Percentiles rank a stretch among this genome's conserved stretches.
Evolutionary conservation across 2,888 invertebrate genomes (phyloP).

Genomic region (Catocala fraxini): DNA sequence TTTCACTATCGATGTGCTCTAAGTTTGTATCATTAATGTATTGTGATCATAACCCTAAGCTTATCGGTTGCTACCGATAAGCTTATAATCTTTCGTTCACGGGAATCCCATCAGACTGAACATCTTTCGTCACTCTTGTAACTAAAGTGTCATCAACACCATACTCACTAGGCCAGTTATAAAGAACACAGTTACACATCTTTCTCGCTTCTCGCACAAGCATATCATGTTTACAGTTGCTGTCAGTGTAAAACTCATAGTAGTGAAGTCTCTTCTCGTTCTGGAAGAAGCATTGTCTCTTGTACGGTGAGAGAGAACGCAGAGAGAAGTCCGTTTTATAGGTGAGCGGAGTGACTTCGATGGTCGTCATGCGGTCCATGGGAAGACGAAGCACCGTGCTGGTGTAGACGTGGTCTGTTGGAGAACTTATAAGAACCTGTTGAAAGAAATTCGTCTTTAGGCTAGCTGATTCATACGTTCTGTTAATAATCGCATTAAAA

Average conservation of each 20-base stretch:
- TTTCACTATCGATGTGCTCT: too few species aligned
- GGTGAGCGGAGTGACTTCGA: constrained; percentile 78
- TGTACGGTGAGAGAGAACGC: constrained; percentile 65
- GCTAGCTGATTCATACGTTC: too few species aligned
- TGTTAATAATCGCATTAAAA: too few species aligned
- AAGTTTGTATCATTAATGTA: too few species aligned
- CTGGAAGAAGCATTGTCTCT: constrained; percentile 81
- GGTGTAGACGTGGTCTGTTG: constrained; percentile 79
- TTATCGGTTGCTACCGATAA: too few species aligned
- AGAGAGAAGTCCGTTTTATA: constrained; percentile 76
- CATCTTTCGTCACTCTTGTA: too few species aligned
- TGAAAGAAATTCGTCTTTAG: neutral
- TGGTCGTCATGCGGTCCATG: constrained; percentile 80
- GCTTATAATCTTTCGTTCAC: too few species aligned
- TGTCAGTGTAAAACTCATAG: constrained; percentile 83
- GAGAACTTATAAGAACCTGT: constrained; percentile 77
- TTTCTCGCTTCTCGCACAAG: constrained; percentile 78
- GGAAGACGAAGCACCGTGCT: constrained; percentile 79
- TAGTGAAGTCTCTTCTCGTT: constrained; percentile 73
- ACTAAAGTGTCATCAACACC: neutral
- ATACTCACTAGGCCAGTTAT: constrained; percentile 80
- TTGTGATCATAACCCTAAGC: too few species aligned
- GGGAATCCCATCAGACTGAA: too few species aligned
- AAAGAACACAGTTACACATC: constrained; percentile 80
- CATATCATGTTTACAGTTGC: constrained; percentile 85